Base-by-base conservation (phyloP, 2,888 invertebrate genomes). In the Platycheirus rosarum region DNA sequence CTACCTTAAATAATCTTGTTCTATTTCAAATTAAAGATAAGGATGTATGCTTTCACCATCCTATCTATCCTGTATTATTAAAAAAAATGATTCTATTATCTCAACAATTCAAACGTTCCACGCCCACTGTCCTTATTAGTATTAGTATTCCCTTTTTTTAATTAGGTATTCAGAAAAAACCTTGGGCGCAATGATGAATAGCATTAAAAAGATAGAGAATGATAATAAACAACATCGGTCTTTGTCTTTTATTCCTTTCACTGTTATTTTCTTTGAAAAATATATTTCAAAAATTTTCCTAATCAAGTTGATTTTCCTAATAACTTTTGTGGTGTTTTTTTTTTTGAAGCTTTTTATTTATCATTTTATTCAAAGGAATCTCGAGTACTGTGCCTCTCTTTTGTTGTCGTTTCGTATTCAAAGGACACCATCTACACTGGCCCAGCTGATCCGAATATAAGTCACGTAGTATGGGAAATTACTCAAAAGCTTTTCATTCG, bases 401-500 rank as follows among this genome's bases (percentile, higher is more conserved):
- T 9, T 48, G n/a, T 46, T 46, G 20, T 23, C 48, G 13, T 53
- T 60, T 60, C 29, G 44, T 57, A 42, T 57, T 57, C 74, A 49
- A 66, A 32, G 16, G 42, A 18, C 14, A 14, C n/a, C 46, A 42
- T 32, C 16, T 8, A 11, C 14, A 48, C 29, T 32, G 32, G 26
- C 8, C 23, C 35, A 55, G 16, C 37, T 69, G 53, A 76, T 76
- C 76, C 62, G 69, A 46, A 68, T 76, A 44, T 44, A 48, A 20
- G 62, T 69, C 42, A 63, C 69, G 46, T 55, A 63, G 62, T 76
- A 46, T 62, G 62, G 35, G 44, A 69, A 76, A 75, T 75, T 37
- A 68, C 75, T 75, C 68, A 65, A 75, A 75, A 68, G 68, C 68
- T 60, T 75, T 60, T 75, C 68, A 68, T 74, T 74, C 66, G 74